Conservation (phyloP, 2,888 invertebrate genomes). For the Nymphalis urticae region DNA sequence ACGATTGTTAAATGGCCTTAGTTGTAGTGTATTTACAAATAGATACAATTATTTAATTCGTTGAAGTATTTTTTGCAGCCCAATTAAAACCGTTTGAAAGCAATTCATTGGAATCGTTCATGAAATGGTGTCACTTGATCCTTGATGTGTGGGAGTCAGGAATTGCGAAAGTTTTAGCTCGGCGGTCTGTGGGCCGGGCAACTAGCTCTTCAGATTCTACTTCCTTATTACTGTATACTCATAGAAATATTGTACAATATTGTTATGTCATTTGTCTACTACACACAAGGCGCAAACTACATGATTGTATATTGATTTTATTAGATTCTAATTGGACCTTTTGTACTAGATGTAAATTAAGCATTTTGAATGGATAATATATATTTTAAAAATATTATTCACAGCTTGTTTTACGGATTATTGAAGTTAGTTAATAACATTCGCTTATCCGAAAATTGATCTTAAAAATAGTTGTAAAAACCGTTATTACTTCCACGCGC, state of each 20-base stretch:
- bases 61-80: conserved; percentile 34
- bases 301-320: too few species aligned
- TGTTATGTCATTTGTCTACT: conserved; percentile 6
- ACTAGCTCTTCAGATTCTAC: conserved; percentile 17
- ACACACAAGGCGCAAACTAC: too few species aligned
- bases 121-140: conserved; percentile 39
- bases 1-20: not conserved
- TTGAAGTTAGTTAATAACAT: too few species aligned
- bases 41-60: conserved; percentile 38
- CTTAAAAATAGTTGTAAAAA: not conserved
- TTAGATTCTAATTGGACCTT: too few species aligned
- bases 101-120: conserved; percentile 38
- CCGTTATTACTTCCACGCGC: conserved; percentile 4
- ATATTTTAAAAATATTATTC: too few species aligned
- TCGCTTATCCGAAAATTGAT: too few species aligned
- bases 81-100: conserved; percentile 42
- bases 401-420: too few species aligned
- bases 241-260: conserved; percentile 9
- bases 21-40: not conserved
- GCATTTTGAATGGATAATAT: too few species aligned
- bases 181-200: conserved; percentile 22
- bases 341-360: too few species aligned
- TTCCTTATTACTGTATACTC: conserved; percentile 24
- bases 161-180: conserved; percentile 45
- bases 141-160: conserved; percentile 37